Base-by-base conservation (phyloP, 2,888 invertebrate species). In the Phortica magna region DNA sequence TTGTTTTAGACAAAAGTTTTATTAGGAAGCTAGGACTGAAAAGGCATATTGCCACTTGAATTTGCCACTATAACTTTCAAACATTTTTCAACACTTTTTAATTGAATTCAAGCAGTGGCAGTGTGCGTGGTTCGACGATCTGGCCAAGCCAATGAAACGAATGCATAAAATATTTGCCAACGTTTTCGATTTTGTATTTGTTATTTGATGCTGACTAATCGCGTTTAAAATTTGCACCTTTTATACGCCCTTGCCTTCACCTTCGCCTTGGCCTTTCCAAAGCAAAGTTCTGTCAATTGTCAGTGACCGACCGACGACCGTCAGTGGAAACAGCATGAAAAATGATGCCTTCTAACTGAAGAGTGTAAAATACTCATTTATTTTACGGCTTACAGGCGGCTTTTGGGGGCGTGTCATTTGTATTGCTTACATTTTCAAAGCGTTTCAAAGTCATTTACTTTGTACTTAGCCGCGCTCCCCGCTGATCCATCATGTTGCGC, bases 291-390 rank as follows among this genome's bases (percentile, higher is more conserved):
- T 31, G 31, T 31, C 31, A 31, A 31, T 31, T 31, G 31, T 31
- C 48, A 1, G 48, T 22, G 19, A 61, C 10, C 17, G 10, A 61
- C 22, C n/a, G n/a, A n/a, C n/a, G n/a, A n/a, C n/a, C n/a, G n/a
- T n/a, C n/a, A n/a, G 3, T 22, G 22, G 10, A 59, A 4, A 59
- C 4, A 59, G 17, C n/a, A 79, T 80, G 80, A 84, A 83, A 84
- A 87, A 87, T 86, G 84, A 84, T 78, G 80, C 80, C 80, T 64
- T 83, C 80, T 81, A 80, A 78, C 84, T 83, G 74, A 77, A 75
- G 81, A 80, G 80, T 84, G 84, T 78, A 82, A 84, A 86, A 80
- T 86, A 84, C 82, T 86, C 88, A 84, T 86, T 86, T 86, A 88
- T 86, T 87, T 79, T 42, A 41, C 41, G 55, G 55, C 6, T 55